Evolutionary conservation across 2,888 invertebrate genomes (phyloP), one percentile per base, ranked within the genome.

Genomic region (Napeogenes inachia): DNA sequence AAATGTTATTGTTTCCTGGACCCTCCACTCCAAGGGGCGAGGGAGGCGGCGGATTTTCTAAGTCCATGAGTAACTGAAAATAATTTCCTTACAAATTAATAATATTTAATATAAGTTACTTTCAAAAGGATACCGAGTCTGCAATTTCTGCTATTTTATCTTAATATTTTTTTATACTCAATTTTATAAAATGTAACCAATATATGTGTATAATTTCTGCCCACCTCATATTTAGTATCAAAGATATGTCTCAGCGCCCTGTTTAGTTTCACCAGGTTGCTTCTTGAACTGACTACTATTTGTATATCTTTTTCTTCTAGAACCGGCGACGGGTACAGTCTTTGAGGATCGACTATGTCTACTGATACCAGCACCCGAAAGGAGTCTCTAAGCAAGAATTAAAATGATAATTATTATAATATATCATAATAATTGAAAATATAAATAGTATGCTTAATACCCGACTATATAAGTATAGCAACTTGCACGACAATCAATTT

Each of bases 161-260:
- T 2, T 10, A 42, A 10, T 42, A 42, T 10, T 10, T 42, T 0
- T 10, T 8, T 38, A 3, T 38, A 3, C 8, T 38, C 1, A 10
- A 10, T 10, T 10, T 10, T 42, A 12, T 42, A 10, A 10, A 42
- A 42, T 42, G 42, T 42, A 10, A 42, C 42, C 5, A 42, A 42
- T 42, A 42, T 42, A 10, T 42, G 4, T 42, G 3, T 10, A 10
- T 42, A 10, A 10, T 46, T 54, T 61, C 32, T 33, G 21, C 21
- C 21, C 58, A 72, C 71, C 74, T 79, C 73, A 71, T 83, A 86
- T 66, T 84, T 85, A 13, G 74, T 71, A 4, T 65, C 68, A 54
- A 82, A 85, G 0, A 77, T 68, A 0, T 2, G 65, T 6, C 75
- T 69, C 35, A 87, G 63, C 0, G 79, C 78, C 0, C 4, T 50